These are phyloP conservation scores for Corapipo altera DNA, from an alignment of 2,113 vertebrate species.

Conservation along the genomic window DNA sequence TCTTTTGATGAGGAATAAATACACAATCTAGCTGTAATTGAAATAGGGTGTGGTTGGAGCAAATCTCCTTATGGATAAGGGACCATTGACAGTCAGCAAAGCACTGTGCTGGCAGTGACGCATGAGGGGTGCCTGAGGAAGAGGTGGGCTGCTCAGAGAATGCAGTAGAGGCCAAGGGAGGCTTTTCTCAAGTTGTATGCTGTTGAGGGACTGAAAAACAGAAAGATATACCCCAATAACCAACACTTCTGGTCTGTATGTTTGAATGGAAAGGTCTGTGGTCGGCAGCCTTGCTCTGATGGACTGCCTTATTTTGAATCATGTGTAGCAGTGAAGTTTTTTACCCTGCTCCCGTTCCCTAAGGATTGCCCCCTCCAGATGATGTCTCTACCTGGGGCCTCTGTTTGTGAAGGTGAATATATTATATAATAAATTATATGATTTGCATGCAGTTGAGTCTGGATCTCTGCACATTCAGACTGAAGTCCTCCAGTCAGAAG, in stretches of 20 bases:
- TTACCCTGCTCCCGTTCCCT: background rate
- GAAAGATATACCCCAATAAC: background rate
- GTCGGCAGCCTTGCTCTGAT: background rate
- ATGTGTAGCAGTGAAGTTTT: background rate
- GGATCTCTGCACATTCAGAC: background rate
- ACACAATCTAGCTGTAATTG: background rate
- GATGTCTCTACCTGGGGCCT: background rate
- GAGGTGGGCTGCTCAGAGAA: accelerated
- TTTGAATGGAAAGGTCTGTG: background rate
- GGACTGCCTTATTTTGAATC: background rate
- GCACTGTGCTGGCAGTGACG: accelerated
- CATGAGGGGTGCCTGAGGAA: background rate
- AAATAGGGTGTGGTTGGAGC: background rate
- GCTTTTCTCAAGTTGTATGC: background rate
- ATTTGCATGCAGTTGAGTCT: background rate
- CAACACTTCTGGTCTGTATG: background rate
- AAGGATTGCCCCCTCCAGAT: background rate
- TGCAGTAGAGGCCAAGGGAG: background rate
- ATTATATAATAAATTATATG: background rate
- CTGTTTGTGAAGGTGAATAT: background rate
- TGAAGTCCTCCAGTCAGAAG: background rate
- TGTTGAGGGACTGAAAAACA: background rate
- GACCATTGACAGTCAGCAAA: background rate
- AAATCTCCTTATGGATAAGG: accelerated
- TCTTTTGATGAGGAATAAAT: background rate